phyloP scores from a whole-genome alignment of 2,113 vertebrate genomes.

The Rhadina sibilatrix region DNA sequence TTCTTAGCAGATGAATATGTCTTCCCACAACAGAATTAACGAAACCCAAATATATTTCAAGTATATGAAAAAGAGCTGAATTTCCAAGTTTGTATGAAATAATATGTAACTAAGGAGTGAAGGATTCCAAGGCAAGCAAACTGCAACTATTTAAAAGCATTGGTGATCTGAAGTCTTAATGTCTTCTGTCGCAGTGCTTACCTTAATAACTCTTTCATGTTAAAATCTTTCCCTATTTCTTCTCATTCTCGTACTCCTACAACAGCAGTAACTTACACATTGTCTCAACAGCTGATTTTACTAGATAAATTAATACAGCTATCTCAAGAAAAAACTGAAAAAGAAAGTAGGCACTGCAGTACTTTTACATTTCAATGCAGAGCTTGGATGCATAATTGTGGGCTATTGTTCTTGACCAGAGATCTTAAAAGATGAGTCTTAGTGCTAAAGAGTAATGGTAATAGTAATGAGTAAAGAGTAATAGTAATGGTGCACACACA shows the following conservation, averaged over 20 bases:
- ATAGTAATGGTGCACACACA: background rate
- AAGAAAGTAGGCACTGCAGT: background rate
- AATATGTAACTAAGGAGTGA: background rate
- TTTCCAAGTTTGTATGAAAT: background rate
- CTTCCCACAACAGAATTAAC: background rate
- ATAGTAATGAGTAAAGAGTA: too few species aligned
- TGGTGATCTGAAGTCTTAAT: background rate
- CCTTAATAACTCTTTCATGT: background rate
- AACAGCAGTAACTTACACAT: background rate
- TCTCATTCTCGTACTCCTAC: background rate
- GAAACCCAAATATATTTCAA: background rate
- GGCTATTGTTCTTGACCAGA: background rate
- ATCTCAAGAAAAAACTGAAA: background rate
- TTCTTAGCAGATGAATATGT: background rate
- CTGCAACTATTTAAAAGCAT: background rate
- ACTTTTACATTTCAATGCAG: background rate
- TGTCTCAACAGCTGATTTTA: background rate
- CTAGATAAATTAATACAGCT: background rate
- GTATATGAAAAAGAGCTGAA: background rate
- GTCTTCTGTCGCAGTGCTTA: background rate
- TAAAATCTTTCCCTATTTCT: background rate
- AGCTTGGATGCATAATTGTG: background rate
- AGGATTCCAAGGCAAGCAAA: background rate
- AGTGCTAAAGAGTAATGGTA: background rate
- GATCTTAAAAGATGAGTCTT: background rate